Conservation (phyloP, 2,113 vertebrate species). For the Phasianus colchicus region DNA sequence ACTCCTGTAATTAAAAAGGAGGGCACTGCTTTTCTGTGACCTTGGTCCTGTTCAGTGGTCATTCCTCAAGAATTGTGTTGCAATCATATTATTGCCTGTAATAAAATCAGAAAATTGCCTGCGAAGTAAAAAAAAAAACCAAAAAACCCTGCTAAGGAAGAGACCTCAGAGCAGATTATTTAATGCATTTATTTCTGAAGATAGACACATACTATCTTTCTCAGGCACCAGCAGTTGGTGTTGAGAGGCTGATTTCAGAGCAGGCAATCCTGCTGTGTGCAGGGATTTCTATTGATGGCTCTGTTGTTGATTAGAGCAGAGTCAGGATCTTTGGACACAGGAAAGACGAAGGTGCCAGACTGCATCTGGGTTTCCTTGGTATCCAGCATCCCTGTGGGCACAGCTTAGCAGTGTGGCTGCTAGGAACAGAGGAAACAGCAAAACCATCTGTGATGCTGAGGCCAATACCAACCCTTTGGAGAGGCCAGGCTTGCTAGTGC, state of each 20-base stretch:
- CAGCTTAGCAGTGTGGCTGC: background rate
- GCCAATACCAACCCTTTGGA: background rate
- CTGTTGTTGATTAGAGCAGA: background rate
- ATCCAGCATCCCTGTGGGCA: background rate
- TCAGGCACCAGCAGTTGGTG: too few species aligned
- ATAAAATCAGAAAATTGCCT: too few species aligned
- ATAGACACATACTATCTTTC: background rate
- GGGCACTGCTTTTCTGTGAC: background rate
- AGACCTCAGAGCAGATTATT: background rate
- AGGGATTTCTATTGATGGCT: background rate
- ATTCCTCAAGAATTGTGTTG: background rate
- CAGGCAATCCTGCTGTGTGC: background rate
- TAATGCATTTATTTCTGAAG: background rate
- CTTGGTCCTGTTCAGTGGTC: background rate
- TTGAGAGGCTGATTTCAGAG: background rate
- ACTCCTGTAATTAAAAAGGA: background rate
- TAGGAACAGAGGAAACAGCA: background rate
- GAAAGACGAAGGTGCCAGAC: background rate
- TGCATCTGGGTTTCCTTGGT: background rate
- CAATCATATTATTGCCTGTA: background rate
- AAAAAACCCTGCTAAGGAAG: background rate
- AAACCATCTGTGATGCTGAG: background rate
- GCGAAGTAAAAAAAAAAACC: too few species aligned
- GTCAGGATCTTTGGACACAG: background rate
- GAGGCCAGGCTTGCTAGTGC: background rate